Base-by-base conservation (phyloP, 2,113 vertebrate genomes). In the Brachionichthys hirsutus region DNA sequence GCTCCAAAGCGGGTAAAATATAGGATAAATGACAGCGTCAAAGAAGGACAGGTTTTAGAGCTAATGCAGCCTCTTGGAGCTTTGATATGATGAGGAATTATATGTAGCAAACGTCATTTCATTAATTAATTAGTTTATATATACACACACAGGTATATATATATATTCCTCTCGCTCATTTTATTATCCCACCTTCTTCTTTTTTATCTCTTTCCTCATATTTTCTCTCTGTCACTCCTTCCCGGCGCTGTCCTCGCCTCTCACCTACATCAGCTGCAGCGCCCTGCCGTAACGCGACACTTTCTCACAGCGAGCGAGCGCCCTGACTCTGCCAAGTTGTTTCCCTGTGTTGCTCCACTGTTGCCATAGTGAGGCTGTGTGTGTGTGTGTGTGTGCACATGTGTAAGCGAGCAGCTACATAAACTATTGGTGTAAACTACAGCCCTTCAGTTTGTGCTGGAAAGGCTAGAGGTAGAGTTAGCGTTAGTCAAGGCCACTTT, bases 361-460 rank as follows among this genome's bases (percentile, higher is more conserved):
- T 96, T 96, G 92, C 94, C 93, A 96, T 93, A 93, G 94, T 88
- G 93, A 95, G 94, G 89, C 88, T 90, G 87, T 91, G 51, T 40
- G 60, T 43, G 74, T 35, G 54, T 20, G 50, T 38, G 46, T 14
- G 59, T 24, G 64, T 19, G 56, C 9, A 47, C 18, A 60, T 43
- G 68, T 22, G 35, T 46, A 55, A 45, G 66, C 2, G 7, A 70
- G 61, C 36, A 56, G 54, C 65, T 67, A 78, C 46, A 12, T 75
- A 63, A 49, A 70, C 62, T 81, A 1, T 18, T 75, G 65, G 42
- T 77, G 73, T 83, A 84, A 76, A 83, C 80, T 80, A 71, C 54
- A 68, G 62, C 47, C 47, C 60, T 54, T 47, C 34, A 73, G 78
- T 44, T 52, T 34, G 35, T 78, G 53, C 59, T n/a, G 0, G 54